Evolutionary conservation across 2,888 invertebrate genomes (phyloP), one percentile per base, ranked within the genome.

Genomic region (Aquatica leii): DNA sequence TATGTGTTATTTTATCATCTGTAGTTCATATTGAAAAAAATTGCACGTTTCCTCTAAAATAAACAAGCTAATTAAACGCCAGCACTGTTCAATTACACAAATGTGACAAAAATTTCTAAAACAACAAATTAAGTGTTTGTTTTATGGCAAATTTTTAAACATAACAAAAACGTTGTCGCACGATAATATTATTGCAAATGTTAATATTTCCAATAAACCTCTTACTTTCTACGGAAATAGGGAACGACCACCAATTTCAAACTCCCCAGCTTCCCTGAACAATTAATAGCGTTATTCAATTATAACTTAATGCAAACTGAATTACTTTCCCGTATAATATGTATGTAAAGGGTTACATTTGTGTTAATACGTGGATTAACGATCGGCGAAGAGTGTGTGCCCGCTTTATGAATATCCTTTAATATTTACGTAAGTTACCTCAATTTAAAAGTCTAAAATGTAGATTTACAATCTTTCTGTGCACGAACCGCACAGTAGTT

Each of bases 211-310:
- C 46, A 50, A 56, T 61, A 60, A 60, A 48, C 54, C 59, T 46
- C 49, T 49, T 54, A 54, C 40, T 53, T 60, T 40, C 17, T 17
- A 41, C 2, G 18, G 15, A 35, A 14, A n/a, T 15, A 34, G 20
- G 53, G 35, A 46, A 40, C 24, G 14, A 41, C 43, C 35, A 35
- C 46, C 56, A 62, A 65, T 62, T 65, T 46, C 31, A 50, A 14
- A 48, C 31, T 40, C 49, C 49, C 51, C 43, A 37, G 55, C 53
- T 46, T 50, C 31, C 48, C 58, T 56, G 52, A 61, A 52, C 63
- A 68, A 65, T 68, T 68, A 68, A 68, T 68, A 65, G 63, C 60
- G 57, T 66, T 68, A 65, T 61, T 65, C 65, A 59, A 65, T 65
- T 66, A 65, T 62, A 65, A 63, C 59, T 59, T 63, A 53, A 63